These are phyloP conservation scores for Cuculus canorus DNA, from an alignment of 2,797 vertebrate genomes.

Conservation along the genomic window DNA sequence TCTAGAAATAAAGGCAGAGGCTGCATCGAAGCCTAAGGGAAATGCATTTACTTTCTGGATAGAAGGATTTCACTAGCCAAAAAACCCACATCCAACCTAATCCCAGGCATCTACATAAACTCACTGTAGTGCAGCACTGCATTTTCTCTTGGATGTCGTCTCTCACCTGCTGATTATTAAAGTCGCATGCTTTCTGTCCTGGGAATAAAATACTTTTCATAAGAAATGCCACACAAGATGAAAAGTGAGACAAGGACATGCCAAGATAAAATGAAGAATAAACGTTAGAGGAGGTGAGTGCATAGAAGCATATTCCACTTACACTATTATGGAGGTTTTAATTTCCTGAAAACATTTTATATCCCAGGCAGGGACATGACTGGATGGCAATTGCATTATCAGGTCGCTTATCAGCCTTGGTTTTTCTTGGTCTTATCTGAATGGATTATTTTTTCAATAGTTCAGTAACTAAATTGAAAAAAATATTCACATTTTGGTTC, in stretches of 20 bases:
- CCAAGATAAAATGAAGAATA: conserved; percentile 22
- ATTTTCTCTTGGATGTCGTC: not conserved
- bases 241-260: conserved; percentile 28
- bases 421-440: not conserved
- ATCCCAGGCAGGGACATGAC: not conserved
- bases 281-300: not conserved
- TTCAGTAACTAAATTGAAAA: conserved; percentile 13
- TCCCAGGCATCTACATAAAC: not conserved
- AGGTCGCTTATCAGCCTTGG: conserved; percentile 18
- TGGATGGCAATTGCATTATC: not conserved
- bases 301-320: conserved; percentile 7
- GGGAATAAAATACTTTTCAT: not conserved
- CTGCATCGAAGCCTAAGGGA: not conserved
- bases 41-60: not conserved
- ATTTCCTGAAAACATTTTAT: conserved; percentile 58
- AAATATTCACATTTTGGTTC: not conserved
- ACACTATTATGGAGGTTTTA: conserved; percentile 19
- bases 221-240: not conserved
- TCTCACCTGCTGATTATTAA: not conserved
- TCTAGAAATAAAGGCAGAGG: not conserved
- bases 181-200: not conserved
- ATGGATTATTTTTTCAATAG: not conserved
- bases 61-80: not conserved
- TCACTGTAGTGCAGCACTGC: not conserved
- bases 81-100: not conserved